phyloP scores from a whole-genome alignment of 2,113 vertebrate species.

The Carettochelys insculpta region DNA sequence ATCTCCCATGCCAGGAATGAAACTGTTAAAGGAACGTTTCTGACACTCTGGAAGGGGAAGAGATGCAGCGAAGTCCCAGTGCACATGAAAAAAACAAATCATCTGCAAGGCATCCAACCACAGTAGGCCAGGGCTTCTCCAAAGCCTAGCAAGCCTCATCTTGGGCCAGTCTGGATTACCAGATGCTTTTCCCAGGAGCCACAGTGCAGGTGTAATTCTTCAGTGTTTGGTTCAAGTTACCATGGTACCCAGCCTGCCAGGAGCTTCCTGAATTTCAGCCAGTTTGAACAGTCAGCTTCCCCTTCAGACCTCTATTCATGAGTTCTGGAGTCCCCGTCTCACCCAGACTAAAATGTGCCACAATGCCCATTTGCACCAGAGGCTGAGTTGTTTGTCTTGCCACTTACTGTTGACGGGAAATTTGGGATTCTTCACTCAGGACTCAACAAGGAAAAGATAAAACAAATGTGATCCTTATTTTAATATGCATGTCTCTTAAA shows the following conservation, averaged over 20 bases:
- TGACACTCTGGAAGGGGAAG: background rate
- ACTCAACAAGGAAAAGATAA: background rate
- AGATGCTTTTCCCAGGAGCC: background rate
- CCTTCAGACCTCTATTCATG: background rate
- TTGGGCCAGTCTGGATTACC: background rate
- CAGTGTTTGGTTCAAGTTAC: background rate
- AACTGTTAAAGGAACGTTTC: background rate
- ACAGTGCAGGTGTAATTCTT: background rate
- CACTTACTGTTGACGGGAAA: background rate
- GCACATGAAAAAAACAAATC: background rate
- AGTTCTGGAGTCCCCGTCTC: background rate
- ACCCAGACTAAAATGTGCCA: fast-evolving
- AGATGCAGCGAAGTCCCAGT: background rate
- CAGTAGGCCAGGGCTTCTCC: background rate
- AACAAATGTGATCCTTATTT: fast-evolving
- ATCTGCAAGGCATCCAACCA: background rate
- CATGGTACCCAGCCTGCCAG: background rate
- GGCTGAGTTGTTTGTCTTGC: fast-evolving
- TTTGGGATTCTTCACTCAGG: fast-evolving
- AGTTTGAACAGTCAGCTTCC: background rate
- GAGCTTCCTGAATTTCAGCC: background rate
- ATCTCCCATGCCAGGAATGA: background rate
- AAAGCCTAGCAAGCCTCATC: background rate
- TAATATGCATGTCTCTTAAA: background rate
- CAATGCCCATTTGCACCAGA: background rate